phyloP scores from a whole-genome alignment of 2,797 vertebrate species.

The Bovichtus diacanthus region DNA sequence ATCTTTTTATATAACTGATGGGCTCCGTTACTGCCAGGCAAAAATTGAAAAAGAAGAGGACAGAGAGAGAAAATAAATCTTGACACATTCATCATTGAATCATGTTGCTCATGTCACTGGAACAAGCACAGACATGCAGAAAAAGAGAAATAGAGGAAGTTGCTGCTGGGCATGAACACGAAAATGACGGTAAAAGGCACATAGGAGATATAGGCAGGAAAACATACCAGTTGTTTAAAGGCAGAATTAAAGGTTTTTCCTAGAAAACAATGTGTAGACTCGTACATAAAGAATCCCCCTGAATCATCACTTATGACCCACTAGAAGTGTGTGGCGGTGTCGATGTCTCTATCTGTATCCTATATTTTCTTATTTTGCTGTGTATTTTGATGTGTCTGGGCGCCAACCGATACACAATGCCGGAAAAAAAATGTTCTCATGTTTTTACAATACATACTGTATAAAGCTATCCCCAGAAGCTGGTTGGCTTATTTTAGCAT shows the following conservation, averaged over 20 bases:
- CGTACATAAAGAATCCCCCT: too few relatives aligned
- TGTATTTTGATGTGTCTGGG: too few relatives aligned
- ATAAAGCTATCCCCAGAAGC: neutral
- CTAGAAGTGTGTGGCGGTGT: too few relatives aligned
- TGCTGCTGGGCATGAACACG: slow-evolving; percentile 31
- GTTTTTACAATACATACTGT: too few relatives aligned
- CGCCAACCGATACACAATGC: too few relatives aligned
- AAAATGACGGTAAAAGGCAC: slow-evolving; percentile 36
- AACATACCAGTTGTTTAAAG: neutral
- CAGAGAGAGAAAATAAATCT: slow-evolving; percentile 31
- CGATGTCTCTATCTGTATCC: too few relatives aligned
- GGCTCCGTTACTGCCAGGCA: slow-evolving; percentile 15
- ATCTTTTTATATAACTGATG: slow-evolving; percentile 36
- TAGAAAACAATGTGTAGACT: too few relatives aligned
- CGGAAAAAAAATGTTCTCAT: too few relatives aligned
- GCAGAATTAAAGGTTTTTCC: too few relatives aligned
- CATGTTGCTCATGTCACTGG: slow-evolving; percentile 43
- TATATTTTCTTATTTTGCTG: too few relatives aligned
- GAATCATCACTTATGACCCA: too few relatives aligned
- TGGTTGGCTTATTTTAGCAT: neutral
- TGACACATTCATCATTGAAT: slow-evolving; percentile 49
- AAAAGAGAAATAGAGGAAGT: slow-evolving; percentile 43
- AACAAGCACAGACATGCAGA: slow-evolving; percentile 55
- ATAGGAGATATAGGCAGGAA: neutral
- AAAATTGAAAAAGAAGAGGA: slow-evolving; percentile 9